Percentiles rank a stretch among this genome's conserved stretches.
phyloP scores from a whole-genome alignment of 2,113 vertebrate species.

The Brienomyrus longianalis region DNA sequence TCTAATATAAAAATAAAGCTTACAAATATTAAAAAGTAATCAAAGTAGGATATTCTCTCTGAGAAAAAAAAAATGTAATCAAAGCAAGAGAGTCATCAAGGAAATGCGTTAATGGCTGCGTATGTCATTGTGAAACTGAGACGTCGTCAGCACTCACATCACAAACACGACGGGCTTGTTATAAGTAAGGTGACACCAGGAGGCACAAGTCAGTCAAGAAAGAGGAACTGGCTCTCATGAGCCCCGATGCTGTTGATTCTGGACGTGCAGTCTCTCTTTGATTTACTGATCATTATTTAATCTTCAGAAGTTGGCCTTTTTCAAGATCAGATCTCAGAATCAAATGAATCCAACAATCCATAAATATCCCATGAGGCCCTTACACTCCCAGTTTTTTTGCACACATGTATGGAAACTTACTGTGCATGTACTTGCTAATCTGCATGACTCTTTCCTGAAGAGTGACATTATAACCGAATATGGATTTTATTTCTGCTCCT shows the following conservation, averaged over 20 bases:
- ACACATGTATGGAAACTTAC: not conserved
- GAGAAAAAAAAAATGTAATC: not conserved
- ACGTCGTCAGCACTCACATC: not conserved
- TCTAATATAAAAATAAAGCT: not conserved
- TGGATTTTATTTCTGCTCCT: not conserved
- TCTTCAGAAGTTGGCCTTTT: not conserved
- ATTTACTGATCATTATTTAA: not conserved
- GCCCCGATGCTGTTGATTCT: not conserved
- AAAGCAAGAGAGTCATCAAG: not conserved
- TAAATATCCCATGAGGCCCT: not conserved
- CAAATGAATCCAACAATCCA: not conserved
- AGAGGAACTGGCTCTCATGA: not conserved
- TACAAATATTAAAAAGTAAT: not conserved
- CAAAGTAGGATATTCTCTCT: not conserved
- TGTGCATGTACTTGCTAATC: not conserved
- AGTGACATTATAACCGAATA: not conserved
- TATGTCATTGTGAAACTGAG: constrained; percentile 2
- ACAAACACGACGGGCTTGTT: not conserved
- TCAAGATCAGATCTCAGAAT: not conserved
- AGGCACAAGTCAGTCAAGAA: not conserved
- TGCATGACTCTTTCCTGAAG: not conserved
- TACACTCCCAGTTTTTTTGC: not conserved
- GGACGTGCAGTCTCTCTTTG: not conserved
- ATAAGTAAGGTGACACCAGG: not conserved
- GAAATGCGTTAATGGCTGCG: not conserved